Evolutionary conservation across 2,797 vertebrate genomes (phyloP), one percentile per base, ranked within the genome.

Genomic region (Hoplostethus mediterraneus): DNA sequence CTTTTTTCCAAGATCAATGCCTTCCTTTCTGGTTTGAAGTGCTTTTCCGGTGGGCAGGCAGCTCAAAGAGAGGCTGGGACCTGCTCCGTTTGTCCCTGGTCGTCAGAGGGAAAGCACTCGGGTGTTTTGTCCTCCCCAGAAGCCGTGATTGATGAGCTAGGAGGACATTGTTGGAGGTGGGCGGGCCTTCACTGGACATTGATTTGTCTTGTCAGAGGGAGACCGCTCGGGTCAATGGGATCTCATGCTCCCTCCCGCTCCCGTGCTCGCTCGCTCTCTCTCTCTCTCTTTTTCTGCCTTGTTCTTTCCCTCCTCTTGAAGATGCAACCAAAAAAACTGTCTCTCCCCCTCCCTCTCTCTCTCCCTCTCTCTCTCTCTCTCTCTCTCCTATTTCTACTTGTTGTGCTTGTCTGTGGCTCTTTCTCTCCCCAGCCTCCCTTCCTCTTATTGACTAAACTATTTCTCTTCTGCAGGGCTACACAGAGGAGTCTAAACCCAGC

Each of bases 121-220:
- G 58, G 81, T 88, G 76, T 85, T 85, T 85, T 90, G 73, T 77
- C 79, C 82, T 78, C 79, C 66, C 52, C 79, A 78, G 85, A 84
- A 85, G 89, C 77, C 72, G 79, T 89, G 90, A 92, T 86, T 87
- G 90, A 93, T 93, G 88, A 90, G 70, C 82, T 82, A 58, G 85
- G 81, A 63, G 71, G 80, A 86, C 78, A 87, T 79, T 70, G 72
- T 47, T 47, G 63, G 71, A 55, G 67, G 53, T 73, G 80, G 69
- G 78, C 63, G 45, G 73, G 60, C 71, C 73, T 76, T 68, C 56
- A 67, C 59, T 79, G 60, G 61, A 73, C 5, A 55, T 76, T 71
- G 71, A 73, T 87, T 87, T 85, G 76, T 79, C 73, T 60, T 71
- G 52, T 77, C 77, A 71, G 71, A 81, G 70, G 69, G 67, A 71